Evolutionary conservation across 1,140 invertebrate genomes (phyloP), one percentile per base, ranked within the genome.

Genomic region (Samia ricini): DNA sequence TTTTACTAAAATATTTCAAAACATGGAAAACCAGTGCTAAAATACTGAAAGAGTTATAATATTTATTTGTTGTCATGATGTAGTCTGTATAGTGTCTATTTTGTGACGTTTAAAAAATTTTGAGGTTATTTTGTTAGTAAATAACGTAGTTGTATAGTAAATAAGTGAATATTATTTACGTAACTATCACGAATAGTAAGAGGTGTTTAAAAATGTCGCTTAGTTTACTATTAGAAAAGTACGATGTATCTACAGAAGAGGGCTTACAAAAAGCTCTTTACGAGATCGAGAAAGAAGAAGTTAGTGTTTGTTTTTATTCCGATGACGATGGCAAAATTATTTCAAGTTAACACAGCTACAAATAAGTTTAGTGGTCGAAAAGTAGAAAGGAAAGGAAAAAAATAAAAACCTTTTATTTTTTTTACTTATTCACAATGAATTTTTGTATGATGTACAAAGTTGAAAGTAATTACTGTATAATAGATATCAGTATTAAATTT

Each of bases 241-340:
- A 88, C 61, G 87, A 90, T 68, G 84, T 90, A 5, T 89, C 87
- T 33, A 83, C 83, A 23, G 85, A 88, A 36, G 85, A 89, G 64
- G 87, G 87, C 23, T 62, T 89, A 33, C 78, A 87, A 61, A 87
- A 86, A 69, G 87, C 87, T 1, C 72, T 89, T 20, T 71, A 72
- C 56, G 87, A 89, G 68, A 88, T 89, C 23, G 85, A 89, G 64
- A 85, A 85, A 71, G 87, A 89, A 76, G 85, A 88, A 77, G 87
- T 89, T 74, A 66, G 62, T 61, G 36, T 48, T 64, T 55, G 48
- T 63, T 18, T 26, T 33, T 29, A 15, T 59, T 55, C 54, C 57
- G 57, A 18, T 64, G 56, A 65, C 63, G 68, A 57, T 55, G 60
- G 49, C 60, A 59, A 55, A 36, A 22, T 29, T 33, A 42, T 24